Percentiles rank a stretch among this genome's conserved stretches.
Evolutionary conservation across 2,113 vertebrate species (phyloP).

Genomic region (Connochaetes taurinus): DNA sequence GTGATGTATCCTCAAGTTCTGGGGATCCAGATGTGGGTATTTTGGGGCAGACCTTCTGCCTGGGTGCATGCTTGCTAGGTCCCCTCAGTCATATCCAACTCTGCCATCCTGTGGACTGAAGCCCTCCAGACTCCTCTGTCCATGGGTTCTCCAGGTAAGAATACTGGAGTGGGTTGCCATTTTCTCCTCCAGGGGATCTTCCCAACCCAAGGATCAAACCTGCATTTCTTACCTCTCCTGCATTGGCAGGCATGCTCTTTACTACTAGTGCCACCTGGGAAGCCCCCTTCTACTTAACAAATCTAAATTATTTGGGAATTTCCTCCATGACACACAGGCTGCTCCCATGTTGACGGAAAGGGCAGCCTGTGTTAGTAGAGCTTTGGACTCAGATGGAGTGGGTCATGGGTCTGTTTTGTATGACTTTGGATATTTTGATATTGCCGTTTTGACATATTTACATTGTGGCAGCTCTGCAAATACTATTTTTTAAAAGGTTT

Average conservation of each 20-base stretch:
- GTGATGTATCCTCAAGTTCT: too few relatives aligned
- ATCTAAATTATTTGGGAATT: neutral
- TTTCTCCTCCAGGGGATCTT: neutral
- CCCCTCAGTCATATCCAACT: neutral
- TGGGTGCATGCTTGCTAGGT: neutral
- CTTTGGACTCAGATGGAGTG: neutral
- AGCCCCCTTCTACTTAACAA: neutral
- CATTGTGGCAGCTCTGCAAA: neutral
- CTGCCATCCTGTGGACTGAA: neutral
- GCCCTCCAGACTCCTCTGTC: neutral
- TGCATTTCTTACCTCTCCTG: neutral
- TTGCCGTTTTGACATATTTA: neutral
- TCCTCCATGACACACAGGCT: neutral
- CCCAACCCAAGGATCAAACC: neutral
- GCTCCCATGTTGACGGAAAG: neutral
- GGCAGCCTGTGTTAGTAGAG: neutral
- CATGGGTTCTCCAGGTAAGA: neutral
- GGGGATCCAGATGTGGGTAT: rapidly evolving
- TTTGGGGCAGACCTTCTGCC: neutral
- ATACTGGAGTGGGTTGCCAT: neutral
- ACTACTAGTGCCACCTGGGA: neutral
- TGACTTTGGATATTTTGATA: neutral
- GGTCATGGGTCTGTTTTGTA: neutral
- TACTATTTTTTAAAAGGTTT: neutral
- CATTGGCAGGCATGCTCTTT: neutral